A percentile compares a stretch with the other conserved stretches of the same genome.
Evolutionary conservation across 1,140 invertebrate genomes (phyloP).

Genomic region (Drosophila miranda): DNA sequence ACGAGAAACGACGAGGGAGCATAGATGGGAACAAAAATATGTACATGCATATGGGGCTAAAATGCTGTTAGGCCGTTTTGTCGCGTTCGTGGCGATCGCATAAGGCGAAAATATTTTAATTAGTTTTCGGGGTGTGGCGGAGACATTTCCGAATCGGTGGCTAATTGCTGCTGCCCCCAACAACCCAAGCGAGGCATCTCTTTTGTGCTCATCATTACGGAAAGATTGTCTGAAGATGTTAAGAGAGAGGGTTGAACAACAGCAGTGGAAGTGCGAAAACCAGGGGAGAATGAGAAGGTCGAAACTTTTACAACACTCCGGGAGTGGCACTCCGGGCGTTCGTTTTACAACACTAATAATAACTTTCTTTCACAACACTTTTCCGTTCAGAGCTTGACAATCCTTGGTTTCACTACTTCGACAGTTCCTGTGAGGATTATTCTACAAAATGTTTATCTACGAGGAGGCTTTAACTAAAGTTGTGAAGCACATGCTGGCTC

Average conservation of each 20-base stretch:
- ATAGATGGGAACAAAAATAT: too few species aligned
- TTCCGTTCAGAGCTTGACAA: background rate
- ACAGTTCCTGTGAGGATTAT: background rate
- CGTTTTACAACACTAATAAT: background rate
- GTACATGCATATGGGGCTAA: background rate
- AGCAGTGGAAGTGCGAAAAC: background rate
- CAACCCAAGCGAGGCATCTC: conserved; percentile 30
- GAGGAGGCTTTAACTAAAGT: conserved; percentile 16
- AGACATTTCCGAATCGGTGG: conserved; percentile 32
- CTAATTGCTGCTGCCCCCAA: conserved; percentile 39
- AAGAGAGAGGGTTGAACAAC: conserved; percentile 1
- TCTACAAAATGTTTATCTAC: conserved; percentile 32
- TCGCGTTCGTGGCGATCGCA: conserved; percentile 61
- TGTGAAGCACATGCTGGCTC: conserved; percentile 19
- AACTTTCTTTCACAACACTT: background rate
- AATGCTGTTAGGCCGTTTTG: conserved; percentile 38
- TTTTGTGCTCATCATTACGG: conserved; percentile 57
- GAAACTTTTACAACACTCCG: too few species aligned
- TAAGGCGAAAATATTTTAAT: conserved; percentile 72
- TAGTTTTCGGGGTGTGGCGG: conserved; percentile 64
- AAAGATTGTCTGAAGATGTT: conserved; percentile 67
- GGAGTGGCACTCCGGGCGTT: too few species aligned
- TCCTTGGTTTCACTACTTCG: too few species aligned
- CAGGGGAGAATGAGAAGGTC: too few species aligned
- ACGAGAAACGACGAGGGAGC: conserved; percentile 6